Evolutionary conservation across 1,140 invertebrate genomes (phyloP), one percentile per base, ranked within the genome.

Genomic region (Dendrolimus kikuchii): DNA sequence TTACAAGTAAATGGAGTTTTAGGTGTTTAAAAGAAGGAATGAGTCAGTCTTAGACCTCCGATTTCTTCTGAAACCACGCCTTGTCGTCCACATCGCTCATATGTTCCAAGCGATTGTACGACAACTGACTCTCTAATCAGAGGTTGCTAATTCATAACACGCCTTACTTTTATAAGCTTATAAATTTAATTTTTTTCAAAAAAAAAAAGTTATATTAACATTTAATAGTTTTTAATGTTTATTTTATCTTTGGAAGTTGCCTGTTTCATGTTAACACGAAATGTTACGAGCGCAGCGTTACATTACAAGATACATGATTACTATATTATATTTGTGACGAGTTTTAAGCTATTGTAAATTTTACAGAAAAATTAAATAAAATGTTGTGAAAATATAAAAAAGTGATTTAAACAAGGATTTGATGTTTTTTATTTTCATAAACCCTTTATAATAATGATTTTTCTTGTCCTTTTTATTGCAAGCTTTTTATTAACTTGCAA

Each of bases 301-400:
- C 75, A 73, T 73, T 75, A 79, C 68, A 73, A 73, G 71, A 76
- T 62, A 60, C 71, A 74, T 72, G 73, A 63, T 37, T 46, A 49
- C 10, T 39, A 41, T 37, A 75, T 76, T 85, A 81, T 82, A 82
- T 86, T 86, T 86, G 83, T 86, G 83, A 86, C 74, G 75, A 84
- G 78, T 85, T 81, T 85, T 83, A 86, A 85, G 82, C 79, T 84
- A 86, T 83, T 83, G 83, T 86, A 86, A 86, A 86, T 86, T 86
- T 86, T 86, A 85, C 83, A 86, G 81, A 86, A 86, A 57, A 85
- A 84, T 70, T 81, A 83, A 81, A 80, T 80, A 82, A 86, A 84
- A 84, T 83, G 82, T 86, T 86, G 81, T 83, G 81, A 86, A 86
- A 46, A 53, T 82, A 81, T 82, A 84, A 86, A 86, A 84, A 86